Conservation (phyloP, 2,113 vertebrate species). For the Propithecus coquereli region DNA sequence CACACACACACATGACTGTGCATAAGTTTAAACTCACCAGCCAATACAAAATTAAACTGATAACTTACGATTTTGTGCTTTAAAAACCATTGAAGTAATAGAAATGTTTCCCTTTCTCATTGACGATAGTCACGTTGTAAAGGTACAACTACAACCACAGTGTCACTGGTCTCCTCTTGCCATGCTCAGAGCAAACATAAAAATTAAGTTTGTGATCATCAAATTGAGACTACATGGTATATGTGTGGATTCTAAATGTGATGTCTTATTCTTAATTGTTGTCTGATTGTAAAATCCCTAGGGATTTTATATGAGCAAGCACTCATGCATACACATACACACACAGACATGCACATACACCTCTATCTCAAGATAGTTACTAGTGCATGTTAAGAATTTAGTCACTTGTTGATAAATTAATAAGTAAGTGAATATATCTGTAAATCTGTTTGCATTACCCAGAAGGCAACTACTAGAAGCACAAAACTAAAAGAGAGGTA, state of each 20-base stretch:
- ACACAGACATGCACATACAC: too few relatives aligned
- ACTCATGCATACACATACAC: rapidly evolving
- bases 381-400: background rate
- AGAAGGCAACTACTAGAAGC: background rate
- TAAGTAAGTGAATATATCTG: background rate
- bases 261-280: background rate
- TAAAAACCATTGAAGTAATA: background rate
- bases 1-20: background rate
- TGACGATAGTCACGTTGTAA: background rate
- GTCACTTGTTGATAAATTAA: background rate
- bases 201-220: background rate
- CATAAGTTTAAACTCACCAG: background rate
- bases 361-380: background rate
- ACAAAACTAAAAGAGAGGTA: background rate
- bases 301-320: background rate
- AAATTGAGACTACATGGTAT: background rate
- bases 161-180: background rate
- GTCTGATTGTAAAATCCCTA: background rate
- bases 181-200: background rate
- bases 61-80: background rate
- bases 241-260: background rate
- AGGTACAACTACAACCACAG: background rate
- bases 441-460: background rate
- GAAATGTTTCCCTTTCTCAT: background rate
- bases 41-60: background rate